Conservation (phyloP, 2,113 vertebrate species). For the Benitochromis conjunctus region DNA sequence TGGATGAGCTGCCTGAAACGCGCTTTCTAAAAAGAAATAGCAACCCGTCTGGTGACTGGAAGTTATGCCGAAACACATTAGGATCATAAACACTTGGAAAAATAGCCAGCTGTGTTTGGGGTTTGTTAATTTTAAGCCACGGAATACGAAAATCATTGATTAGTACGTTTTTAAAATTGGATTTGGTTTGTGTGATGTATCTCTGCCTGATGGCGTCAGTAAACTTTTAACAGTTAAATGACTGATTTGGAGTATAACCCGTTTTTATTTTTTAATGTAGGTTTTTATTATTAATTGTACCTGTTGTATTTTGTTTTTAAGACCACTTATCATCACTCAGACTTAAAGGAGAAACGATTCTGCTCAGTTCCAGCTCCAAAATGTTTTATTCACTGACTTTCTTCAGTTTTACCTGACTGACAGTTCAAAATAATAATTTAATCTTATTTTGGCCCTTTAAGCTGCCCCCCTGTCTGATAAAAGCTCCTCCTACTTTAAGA, state of each 20-base stretch:
- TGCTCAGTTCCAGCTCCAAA: neutral
- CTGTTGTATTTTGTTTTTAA: neutral
- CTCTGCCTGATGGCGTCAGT: neutral
- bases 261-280: fast-evolving
- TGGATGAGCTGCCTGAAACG: fast-evolving
- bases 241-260: neutral
- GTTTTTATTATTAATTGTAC: too few relatives aligned
- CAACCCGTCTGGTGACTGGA: neutral
- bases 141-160: fast-evolving
- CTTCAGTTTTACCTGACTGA: neutral
- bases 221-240: fast-evolving
- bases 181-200: neutral
- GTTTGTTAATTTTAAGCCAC: fast-evolving
- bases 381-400: fast-evolving
- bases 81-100: neutral
- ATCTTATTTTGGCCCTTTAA: too few relatives aligned
- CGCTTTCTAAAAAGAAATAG: fast-evolving
- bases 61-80: neutral
- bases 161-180: neutral
- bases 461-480: neutral
- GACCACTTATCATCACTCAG: neutral
- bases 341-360: neutral
- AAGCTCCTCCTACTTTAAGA: neutral
- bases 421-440: neutral
- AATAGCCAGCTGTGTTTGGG: fast-evolving